Percentiles rank a stretch among this genome's conserved stretches.
Conservation (phyloP, 2,888 invertebrate species). For the Tubulanus polymorphus region DNA sequence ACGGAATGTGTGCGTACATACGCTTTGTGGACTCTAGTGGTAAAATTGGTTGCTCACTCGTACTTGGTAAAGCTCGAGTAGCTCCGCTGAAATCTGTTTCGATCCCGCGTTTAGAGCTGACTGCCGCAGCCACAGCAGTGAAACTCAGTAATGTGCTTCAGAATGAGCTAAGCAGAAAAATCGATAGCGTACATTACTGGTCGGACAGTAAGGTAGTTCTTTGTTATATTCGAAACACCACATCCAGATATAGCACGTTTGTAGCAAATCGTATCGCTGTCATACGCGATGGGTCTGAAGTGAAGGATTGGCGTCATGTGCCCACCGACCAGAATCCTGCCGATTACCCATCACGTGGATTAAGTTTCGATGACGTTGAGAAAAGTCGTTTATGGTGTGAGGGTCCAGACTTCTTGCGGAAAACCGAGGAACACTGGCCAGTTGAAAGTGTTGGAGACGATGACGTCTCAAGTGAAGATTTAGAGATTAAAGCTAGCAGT, state of each 20-base stretch:
- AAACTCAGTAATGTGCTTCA: background rate
- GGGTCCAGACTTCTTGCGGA: slow-evolving; percentile 2
- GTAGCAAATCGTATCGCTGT: background rate
- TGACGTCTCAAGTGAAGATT: background rate
- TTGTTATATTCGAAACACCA: background rate
- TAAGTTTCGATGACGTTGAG: background rate
- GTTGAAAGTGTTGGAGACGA: too few relatives aligned
- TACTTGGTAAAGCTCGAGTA: background rate
- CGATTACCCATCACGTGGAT: background rate
- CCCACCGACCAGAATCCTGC: background rate
- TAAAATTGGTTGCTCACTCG: background rate
- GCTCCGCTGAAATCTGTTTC: background rate
- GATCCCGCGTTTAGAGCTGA: background rate
- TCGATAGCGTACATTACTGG: background rate
- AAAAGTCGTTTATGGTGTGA: background rate
- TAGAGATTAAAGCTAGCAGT: background rate
- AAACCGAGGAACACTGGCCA: background rate
- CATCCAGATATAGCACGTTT: background rate
- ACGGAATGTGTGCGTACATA: slow-evolving; percentile 2
- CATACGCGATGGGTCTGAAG: background rate
- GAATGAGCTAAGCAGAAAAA: background rate
- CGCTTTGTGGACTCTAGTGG: slow-evolving; percentile 4
- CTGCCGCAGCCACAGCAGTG: background rate
- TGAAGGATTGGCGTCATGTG: background rate
- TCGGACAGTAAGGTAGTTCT: background rate